phyloP scores from a whole-genome alignment of 2,113 vertebrate genomes.

The Pogonocichla stellata region DNA sequence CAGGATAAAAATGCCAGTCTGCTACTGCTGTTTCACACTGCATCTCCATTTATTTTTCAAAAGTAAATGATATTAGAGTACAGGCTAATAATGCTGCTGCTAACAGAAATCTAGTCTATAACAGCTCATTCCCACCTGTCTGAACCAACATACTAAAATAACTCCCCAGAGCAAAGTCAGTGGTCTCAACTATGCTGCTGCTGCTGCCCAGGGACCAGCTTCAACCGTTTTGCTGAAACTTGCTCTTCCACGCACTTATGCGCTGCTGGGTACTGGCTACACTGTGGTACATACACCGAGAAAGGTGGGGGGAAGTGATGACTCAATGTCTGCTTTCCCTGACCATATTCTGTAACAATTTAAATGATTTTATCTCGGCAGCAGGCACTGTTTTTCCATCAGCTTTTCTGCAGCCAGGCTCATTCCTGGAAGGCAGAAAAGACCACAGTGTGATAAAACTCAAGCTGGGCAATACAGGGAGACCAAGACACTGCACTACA shows the following conservation, averaged over 20 bases:
- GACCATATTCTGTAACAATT: background rate
- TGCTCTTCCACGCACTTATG: rapidly evolving
- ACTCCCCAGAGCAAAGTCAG: background rate
- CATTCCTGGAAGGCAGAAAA: background rate
- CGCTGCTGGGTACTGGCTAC: background rate
- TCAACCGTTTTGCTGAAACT: background rate
- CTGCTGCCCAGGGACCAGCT: background rate
- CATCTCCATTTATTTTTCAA: background rate
- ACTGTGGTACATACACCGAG: rapidly evolving
- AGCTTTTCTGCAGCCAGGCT: background rate
- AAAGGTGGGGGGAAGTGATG: background rate
- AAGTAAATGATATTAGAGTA: background rate
- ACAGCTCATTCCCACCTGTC: background rate
- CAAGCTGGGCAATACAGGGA: background rate
- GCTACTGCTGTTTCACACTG: background rate
- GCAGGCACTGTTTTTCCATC: background rate
- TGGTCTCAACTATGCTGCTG: background rate
- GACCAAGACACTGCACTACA: background rate
- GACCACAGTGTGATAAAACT: background rate
- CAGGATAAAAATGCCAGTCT: background rate
- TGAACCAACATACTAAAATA: background rate
- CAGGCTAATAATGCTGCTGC: background rate
- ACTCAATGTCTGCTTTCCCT: background rate
- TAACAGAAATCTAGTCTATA: background rate
- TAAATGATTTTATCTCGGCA: background rate